phyloP scores from a whole-genome alignment of 2,113 vertebrate species.

The Tringa solitaria region DNA sequence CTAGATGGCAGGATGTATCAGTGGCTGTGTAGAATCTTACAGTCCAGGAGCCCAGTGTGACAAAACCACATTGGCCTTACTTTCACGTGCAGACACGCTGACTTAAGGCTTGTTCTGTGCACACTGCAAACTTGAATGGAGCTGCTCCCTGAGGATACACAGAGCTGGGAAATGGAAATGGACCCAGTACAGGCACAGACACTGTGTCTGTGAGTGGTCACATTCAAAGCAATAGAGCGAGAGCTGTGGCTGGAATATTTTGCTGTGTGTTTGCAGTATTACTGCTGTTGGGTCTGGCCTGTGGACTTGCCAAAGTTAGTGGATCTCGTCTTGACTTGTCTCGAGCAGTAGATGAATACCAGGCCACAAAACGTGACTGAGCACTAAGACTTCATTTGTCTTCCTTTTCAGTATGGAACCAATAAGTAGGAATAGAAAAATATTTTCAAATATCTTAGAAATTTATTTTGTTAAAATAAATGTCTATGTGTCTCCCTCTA shows the following conservation, averaged over 20 bases:
- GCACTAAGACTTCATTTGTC: neutral
- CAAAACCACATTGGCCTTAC: neutral
- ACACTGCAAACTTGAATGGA: neutral
- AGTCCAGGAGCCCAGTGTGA: neutral
- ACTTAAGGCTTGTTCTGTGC: neutral
- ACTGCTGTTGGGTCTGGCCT: neutral
- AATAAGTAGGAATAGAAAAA: neutral
- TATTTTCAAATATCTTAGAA: neutral
- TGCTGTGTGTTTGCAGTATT: neutral
- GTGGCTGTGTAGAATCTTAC: neutral
- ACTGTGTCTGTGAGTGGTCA: neutral
- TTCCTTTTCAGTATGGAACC: neutral
- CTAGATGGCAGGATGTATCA: neutral
- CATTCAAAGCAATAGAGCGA: neutral
- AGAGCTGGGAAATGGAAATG: neutral
- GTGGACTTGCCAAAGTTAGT: neutral
- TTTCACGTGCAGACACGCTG: neutral
- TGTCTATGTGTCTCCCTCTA: neutral
- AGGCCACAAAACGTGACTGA: neutral
- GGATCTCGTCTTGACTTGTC: neutral
- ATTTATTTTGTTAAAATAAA: neutral
- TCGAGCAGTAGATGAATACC: neutral
- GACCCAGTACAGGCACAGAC: neutral
- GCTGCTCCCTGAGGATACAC: neutral
- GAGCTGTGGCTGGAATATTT: neutral